Base-by-base conservation (phyloP, 2,797 vertebrate genomes). In the Phrynocephalus vlangalii region DNA sequence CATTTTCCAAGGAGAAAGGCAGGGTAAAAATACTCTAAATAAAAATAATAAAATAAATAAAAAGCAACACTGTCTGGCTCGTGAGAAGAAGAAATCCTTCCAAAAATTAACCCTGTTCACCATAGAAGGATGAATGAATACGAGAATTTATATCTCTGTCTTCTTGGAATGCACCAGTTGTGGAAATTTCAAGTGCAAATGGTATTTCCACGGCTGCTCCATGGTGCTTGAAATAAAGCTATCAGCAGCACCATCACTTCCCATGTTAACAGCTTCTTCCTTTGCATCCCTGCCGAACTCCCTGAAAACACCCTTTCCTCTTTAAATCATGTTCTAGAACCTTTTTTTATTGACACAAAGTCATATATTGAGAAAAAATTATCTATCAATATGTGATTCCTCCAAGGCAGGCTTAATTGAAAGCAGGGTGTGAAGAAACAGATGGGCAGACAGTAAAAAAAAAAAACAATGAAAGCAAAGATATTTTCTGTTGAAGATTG, bases 371-470 rank as follows among this genome's bases (percentile, higher is more conserved):
- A 89, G 88, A 88, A 94, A 91, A 2, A 20, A 90, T 68, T 82
- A 85, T 83, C 20, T 60, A 90, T 66, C 9, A 33, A 0, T 90
- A 56, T 88, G 87, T 86, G 66, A 56, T 90, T 93, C 87, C 50
- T 91, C 86, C 89, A 67, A 50, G 83, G 89, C 63, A 91, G 33
- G 91, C 93, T 91, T 92, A 91, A 91, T 26, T 84, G 86, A 63
- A 92, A 89, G 79, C 77, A 79, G 73, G 18, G 78, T 82, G 86
- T 89, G 38, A 89, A 92, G 77, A 90, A 95, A 88, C 87, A 96
- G 92, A 95, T 83, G 92, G 89, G 67, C 50, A 90, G 70, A 70
- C 48, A 84, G 73, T 9, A 73, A 83, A 94, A 63, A 73, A 83
- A 94, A 22, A 44, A 44, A 44, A 44, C 38, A 92, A 81, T 5